phyloP scores from a whole-genome alignment of 2,797 vertebrate species.

The Etheostoma perlongum region DNA sequence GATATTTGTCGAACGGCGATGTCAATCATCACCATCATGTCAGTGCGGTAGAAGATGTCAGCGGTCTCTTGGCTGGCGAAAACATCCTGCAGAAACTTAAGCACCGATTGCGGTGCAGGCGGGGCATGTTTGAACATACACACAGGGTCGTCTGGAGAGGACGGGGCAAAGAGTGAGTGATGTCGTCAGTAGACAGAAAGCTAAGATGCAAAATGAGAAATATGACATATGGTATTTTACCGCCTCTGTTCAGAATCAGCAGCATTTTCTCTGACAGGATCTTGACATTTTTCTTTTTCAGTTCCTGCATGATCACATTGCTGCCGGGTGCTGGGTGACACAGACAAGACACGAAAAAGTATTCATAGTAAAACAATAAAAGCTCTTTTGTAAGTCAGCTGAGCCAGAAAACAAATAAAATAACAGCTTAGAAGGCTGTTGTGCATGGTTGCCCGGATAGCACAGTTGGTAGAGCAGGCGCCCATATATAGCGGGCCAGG shows the following conservation, averaged over 20 bases:
- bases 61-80: conserved; percentile 90
- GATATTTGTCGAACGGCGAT: conserved; percentile 96
- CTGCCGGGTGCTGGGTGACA: conserved; percentile 87
- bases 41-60: conserved; percentile 95
- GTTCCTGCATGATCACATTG: conserved; percentile 94
- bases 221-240: conserved; percentile 77
- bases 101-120: conserved; percentile 91
- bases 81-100: conserved; percentile 98
- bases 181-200: accelerated
- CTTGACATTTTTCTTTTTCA: conserved; percentile 94
- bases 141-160: conserved; percentile 91
- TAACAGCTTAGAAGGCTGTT: not conserved
- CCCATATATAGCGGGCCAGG: too few relatives aligned
- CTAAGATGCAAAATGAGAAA: not conserved
- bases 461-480: too few relatives aligned
- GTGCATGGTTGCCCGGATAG: not conserved
- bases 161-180: not conserved
- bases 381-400: not conserved
- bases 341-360: conserved; percentile 2
- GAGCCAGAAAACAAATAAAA: not conserved
- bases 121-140: conserved; percentile 95
- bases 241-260: conserved; percentile 95
- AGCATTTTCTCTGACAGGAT: conserved; percentile 95
- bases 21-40: conserved; percentile 99
- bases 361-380: not conserved